phyloP scores from a whole-genome alignment of 1,140 invertebrate species.

The Drosophila lowei region DNA sequence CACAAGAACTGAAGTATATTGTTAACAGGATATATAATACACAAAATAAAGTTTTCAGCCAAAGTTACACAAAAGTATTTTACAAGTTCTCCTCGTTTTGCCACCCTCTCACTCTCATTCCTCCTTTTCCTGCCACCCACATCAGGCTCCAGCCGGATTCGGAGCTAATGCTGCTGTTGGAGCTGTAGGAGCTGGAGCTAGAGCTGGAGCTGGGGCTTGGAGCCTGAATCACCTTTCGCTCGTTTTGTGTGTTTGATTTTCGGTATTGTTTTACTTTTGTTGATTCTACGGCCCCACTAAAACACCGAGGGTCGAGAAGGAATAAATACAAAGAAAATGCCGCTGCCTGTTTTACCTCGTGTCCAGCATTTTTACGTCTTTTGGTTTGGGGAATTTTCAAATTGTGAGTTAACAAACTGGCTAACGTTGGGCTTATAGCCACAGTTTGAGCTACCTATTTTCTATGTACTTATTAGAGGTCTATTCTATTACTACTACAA shows the following conservation, averaged over 20 bases:
- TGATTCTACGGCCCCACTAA: slow-evolving; percentile 44
- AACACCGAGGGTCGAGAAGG: slow-evolving; percentile 31
- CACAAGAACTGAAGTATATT: slow-evolving; percentile 78
- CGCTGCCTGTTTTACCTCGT: slow-evolving; percentile 13
- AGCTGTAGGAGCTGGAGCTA: neutral
- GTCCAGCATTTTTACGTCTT: neutral
- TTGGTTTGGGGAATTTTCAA: slow-evolving; percentile 36
- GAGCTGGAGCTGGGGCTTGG: slow-evolving; percentile 13
- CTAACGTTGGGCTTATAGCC: neutral
- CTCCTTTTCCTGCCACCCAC: neutral
- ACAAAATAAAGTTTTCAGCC: slow-evolving; percentile 82
- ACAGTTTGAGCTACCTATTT: too few relatives aligned
- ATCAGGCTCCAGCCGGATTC: neutral
- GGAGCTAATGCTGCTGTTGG: neutral
- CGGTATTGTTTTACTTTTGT: slow-evolving; percentile 81
- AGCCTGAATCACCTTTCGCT: slow-evolving; percentile 72
- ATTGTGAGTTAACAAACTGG: slow-evolving; percentile 22
- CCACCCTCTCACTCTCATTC: neutral
- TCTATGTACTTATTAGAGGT: too few relatives aligned
- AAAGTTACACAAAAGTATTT: slow-evolving; percentile 82
- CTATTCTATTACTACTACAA: too few relatives aligned
- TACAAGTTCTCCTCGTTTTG: slow-evolving; percentile 63
- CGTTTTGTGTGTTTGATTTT: slow-evolving; percentile 78
- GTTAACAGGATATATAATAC: slow-evolving; percentile 82
- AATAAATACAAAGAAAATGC: slow-evolving; percentile 63